A percentile compares a stretch with the other conserved stretches of the same genome.
phyloP scores from a whole-genome alignment of 2,113 vertebrate genomes.

The Eretmochelys imbricata region DNA sequence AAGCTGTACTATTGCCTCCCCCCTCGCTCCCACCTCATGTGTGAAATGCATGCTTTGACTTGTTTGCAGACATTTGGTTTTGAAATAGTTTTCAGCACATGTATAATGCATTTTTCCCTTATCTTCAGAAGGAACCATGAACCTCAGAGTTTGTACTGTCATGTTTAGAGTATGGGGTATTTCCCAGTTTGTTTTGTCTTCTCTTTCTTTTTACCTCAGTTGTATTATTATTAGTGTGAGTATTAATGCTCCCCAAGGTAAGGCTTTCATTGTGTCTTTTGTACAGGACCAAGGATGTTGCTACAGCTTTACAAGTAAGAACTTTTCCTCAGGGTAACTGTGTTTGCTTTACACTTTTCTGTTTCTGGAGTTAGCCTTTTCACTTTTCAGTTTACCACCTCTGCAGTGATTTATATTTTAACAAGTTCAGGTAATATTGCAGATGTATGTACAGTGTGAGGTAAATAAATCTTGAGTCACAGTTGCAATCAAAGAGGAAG shows the following conservation, averaged over 20 bases:
- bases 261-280: not conserved
- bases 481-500: not conserved
- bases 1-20: not conserved
- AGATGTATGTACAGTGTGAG: not conserved
- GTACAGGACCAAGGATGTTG: no score
- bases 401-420: not conserved
- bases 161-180: conserved; percentile 16
- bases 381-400: not conserved
- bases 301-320: not conserved
- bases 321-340: not conserved
- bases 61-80: conserved; percentile 18
- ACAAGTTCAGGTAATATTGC: not conserved
- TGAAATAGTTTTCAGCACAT: conserved; percentile 28
- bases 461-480: not conserved
- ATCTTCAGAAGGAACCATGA: not conserved
- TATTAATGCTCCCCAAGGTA: not conserved
- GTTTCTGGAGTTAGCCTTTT: not conserved
- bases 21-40: not conserved
- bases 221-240: not conserved
- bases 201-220: not conserved
- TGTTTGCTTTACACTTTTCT: not conserved
- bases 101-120: not conserved
- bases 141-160: not conserved
- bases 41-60: conserved; percentile 27
- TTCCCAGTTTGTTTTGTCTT: not conserved